These are phyloP conservation scores for Willowsia nigromaculata DNA, from an alignment of 2,888 invertebrate species.

Conservation along the genomic window DNA sequence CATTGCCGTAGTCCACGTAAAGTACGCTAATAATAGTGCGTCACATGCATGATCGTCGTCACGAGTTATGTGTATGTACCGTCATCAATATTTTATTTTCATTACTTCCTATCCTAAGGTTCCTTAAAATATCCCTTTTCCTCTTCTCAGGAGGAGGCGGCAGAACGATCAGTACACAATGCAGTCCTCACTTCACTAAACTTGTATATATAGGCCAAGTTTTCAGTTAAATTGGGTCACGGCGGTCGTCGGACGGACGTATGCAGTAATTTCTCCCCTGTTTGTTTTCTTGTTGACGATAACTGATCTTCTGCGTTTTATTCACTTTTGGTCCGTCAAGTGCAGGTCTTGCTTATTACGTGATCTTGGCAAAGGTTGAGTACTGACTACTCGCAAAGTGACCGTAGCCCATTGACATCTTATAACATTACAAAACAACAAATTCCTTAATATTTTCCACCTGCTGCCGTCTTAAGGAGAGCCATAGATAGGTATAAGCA, in stretches of 20 bases:
- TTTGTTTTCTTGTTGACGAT: slow-evolving; percentile 14
- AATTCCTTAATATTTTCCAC: neutral
- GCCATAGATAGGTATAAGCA: too few relatives aligned
- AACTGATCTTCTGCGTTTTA: neutral
- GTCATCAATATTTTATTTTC: slow-evolving; percentile 25
- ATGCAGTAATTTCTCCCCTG: slow-evolving; percentile 6
- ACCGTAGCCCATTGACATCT: slow-evolving; percentile 66
- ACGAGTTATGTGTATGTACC: neutral
- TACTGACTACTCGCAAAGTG: slow-evolving; percentile 52
- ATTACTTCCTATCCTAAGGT: slow-evolving; percentile 2
- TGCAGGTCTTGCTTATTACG: slow-evolving; percentile 22
- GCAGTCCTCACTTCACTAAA: neutral
- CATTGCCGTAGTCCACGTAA: too few relatives aligned
- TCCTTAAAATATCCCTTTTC: slow-evolving; percentile 19
- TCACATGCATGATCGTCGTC: neutral
- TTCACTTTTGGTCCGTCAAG: neutral
- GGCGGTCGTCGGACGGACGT: slow-evolving; percentile 57
- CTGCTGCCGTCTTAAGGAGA: neutral
- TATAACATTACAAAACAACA: slow-evolving; percentile 19
- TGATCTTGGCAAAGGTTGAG: slow-evolving; percentile 66
- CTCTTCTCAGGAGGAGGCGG: neutral
- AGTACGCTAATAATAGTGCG: neutral
- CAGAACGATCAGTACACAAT: neutral
- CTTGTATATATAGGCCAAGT: slow-evolving; percentile 66
- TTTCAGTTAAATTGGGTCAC: slow-evolving; percentile 65